A percentile compares a stretch with the other conserved stretches of the same genome.
Conservation (phyloP, 2,797 vertebrate genomes). For the Odontamblyopus rebecca region DNA sequence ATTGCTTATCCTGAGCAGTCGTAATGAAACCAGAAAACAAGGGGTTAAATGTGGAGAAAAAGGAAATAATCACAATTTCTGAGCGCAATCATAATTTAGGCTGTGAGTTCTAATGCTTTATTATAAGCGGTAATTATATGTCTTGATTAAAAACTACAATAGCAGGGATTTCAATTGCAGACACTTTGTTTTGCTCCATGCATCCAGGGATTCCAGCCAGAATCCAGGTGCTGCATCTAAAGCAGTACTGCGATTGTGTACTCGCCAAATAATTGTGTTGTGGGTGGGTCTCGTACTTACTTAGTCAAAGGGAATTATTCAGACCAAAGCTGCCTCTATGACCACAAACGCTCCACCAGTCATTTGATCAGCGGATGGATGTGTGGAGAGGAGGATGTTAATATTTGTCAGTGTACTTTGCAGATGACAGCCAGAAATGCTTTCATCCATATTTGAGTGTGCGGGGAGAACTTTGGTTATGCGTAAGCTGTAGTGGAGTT, state of each 20-base stretch:
- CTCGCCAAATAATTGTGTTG: constrained; percentile 62
- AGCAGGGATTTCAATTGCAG: constrained; percentile 58
- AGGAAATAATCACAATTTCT: constrained; percentile 66
- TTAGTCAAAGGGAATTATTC: constrained; percentile 42
- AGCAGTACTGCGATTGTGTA: constrained; percentile 62
- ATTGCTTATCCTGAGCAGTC: constrained; percentile 35
- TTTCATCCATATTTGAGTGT: constrained; percentile 15
- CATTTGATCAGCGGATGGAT: constrained; percentile 3
- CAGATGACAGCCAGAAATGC: constrained; percentile 16
- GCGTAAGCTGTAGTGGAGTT: neutral
- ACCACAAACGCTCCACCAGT: constrained; percentile 8
- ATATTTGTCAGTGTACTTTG: constrained; percentile 24
- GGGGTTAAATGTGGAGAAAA: constrained; percentile 46
- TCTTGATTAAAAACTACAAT: constrained; percentile 76
- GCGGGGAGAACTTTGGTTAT: constrained; percentile 1
- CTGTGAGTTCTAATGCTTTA: constrained; percentile 61
- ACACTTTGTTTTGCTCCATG: constrained; percentile 57
- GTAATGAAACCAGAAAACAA: constrained; percentile 44
- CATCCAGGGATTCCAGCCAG: constrained; percentile 43
- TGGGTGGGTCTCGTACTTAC: constrained; percentile 51
- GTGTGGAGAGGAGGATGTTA: constrained; percentile 13
- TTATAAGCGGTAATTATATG: constrained; percentile 70
- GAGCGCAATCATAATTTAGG: constrained; percentile 68
- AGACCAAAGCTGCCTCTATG: constrained; percentile 25
- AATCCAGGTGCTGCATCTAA: constrained; percentile 63